A percentile compares a stretch with the other conserved stretches of the same genome.
Conservation (phyloP, 2,113 vertebrate genomes). For the Corynorhinus townsendii region DNA sequence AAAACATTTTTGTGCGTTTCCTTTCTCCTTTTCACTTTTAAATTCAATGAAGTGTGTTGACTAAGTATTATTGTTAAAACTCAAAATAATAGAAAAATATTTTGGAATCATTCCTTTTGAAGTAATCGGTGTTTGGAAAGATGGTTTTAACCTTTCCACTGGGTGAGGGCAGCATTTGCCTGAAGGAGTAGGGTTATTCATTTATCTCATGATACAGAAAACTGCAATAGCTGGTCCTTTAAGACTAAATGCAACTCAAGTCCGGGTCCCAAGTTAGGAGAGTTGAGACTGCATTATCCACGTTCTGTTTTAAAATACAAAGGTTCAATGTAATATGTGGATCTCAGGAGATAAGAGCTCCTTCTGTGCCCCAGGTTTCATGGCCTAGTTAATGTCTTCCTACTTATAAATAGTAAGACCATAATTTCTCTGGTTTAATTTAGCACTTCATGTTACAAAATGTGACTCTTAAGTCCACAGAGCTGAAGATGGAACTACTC, state of each 20-base stretch:
- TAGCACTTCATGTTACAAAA: constrained; percentile 46
- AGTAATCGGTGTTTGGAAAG: not conserved
- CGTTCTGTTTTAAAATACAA: constrained; percentile 21
- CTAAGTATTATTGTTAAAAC: not conserved
- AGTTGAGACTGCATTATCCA: not conserved
- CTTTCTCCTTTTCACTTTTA: constrained; percentile 11
- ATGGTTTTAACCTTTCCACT: not conserved
- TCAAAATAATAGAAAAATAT: constrained; percentile 20
- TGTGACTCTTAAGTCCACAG: constrained; percentile 20
- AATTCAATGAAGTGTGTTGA: not conserved
- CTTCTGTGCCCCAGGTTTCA: constrained; percentile 24
- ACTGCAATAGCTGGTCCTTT: not conserved
- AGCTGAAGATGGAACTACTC: constrained; percentile 5
- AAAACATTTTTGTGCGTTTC: not conserved
- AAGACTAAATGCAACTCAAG: not conserved
- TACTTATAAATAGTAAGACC: constrained; percentile 47
- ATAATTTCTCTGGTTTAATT: constrained; percentile 58
- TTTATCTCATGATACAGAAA: not conserved
- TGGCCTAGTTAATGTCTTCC: constrained; percentile 52
- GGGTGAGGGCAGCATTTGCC: not conserved
- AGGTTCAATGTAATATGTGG: not conserved
- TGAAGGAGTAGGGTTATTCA: not conserved
- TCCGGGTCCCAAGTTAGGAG: not conserved
- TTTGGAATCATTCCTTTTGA: not conserved
- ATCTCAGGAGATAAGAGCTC: constrained; percentile 6